Conservation (phyloP, 2,888 invertebrate genomes). For the Campopleginae sp. region DNA sequence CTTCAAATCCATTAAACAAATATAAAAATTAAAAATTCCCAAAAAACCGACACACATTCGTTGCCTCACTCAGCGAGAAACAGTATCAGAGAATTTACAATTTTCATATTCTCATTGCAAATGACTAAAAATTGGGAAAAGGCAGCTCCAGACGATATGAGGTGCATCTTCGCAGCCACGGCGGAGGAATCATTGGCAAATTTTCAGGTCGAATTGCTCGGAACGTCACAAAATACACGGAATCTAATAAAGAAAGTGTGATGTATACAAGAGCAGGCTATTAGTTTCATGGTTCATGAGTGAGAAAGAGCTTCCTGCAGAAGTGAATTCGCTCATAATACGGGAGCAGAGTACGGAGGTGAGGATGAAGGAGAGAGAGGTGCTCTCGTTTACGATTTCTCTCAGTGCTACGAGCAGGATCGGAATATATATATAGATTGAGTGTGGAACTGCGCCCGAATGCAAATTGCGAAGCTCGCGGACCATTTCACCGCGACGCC, state of each 20-base stretch:
- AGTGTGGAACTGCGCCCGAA: slow-evolving; percentile 71
- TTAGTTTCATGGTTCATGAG: slow-evolving; percentile 50
- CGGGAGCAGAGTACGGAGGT: background rate
- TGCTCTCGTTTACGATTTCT: slow-evolving; percentile 65
- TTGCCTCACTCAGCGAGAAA: too few relatives aligned
- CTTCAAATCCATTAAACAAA: background rate
- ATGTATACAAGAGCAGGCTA: slow-evolving; percentile 47
- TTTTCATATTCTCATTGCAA: background rate
- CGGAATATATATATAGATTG: slow-evolving; percentile 22
- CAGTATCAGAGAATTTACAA: background rate
- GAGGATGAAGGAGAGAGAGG: slow-evolving; percentile 1
- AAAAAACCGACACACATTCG: background rate
- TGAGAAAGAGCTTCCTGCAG: slow-evolving; percentile 61
- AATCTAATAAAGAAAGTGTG: slow-evolving; percentile 60
- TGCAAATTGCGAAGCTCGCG: slow-evolving; percentile 80
- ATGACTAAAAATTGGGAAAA: background rate
- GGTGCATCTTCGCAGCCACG: background rate
- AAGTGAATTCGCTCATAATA: slow-evolving; percentile 3
- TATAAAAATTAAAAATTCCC: background rate
- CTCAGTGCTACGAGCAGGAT: slow-evolving; percentile 39
- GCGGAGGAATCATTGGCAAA: slow-evolving; percentile 9
- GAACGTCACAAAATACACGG: background rate
- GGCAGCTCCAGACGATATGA: background rate
- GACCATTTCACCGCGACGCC: slow-evolving; percentile 81
- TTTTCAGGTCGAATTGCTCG: background rate